A percentile compares a stretch with the other conserved stretches of the same genome.
phyloP scores from a whole-genome alignment of 2,888 invertebrate genomes.

The Heliconius aoede region DNA sequence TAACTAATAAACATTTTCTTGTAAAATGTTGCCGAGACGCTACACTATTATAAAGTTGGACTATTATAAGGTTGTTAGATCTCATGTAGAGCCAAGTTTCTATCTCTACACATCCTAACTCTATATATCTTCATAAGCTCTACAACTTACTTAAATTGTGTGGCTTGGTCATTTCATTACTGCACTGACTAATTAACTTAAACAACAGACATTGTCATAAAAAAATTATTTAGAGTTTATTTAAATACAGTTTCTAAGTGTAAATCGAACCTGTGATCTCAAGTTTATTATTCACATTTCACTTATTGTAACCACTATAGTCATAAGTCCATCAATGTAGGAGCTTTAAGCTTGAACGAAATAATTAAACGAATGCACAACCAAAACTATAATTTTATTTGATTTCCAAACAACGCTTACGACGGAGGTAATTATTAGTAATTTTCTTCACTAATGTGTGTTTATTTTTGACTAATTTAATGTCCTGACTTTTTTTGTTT shows the following conservation, averaged over 20 bases:
- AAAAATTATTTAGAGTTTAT: too few species aligned
- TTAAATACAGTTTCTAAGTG: too few species aligned
- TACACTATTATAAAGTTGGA: too few species aligned
- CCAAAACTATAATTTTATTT: conserved; percentile 43
- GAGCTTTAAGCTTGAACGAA: conserved; percentile 11
- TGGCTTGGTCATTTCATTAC: neutral
- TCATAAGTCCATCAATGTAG: neutral
- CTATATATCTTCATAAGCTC: neutral
- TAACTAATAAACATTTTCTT: too few species aligned
- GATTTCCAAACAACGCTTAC: conserved; percentile 42
- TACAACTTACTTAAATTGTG: neutral
- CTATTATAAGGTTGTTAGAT: neutral
- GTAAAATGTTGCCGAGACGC: neutral
- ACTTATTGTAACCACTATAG: neutral
- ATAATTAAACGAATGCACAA: conserved; percentile 36
- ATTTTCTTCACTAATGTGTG: conserved; percentile 21
- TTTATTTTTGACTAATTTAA: conserved; percentile 19
- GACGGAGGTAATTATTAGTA: conserved; percentile 34
- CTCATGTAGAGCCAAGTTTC: neutral
- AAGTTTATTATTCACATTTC: neutral
- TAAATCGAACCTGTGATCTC: too few species aligned
- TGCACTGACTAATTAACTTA: neutral
- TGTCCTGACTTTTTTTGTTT: neutral
- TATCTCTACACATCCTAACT: neutral
- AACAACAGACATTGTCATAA: neutral